These are phyloP conservation scores for Iguana delicatissima DNA, from an alignment of 2,797 vertebrate species.

Conservation along the genomic window DNA sequence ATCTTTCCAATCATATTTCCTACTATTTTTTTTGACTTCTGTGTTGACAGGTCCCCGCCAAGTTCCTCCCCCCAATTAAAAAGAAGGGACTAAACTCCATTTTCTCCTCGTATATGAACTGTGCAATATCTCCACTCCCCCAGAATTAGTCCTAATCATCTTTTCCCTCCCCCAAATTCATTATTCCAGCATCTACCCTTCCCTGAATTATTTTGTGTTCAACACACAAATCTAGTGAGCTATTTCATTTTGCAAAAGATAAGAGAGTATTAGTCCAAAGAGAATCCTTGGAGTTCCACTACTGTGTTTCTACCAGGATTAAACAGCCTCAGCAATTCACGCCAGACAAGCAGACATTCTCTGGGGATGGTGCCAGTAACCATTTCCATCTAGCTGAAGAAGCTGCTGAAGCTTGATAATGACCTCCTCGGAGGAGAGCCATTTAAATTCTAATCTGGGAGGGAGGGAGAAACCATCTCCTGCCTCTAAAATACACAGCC, in stretches of 20 bases:
- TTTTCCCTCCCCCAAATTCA: slow-evolving; percentile 9
- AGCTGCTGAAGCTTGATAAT: slow-evolving; percentile 24
- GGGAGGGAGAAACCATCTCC: not conserved
- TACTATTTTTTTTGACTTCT: not conserved
- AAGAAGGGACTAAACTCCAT: not conserved
- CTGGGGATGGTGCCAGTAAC: slow-evolving; percentile 14
- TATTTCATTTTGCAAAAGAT: slow-evolving; percentile 15
- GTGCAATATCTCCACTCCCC: not conserved
- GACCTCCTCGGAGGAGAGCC: not conserved
- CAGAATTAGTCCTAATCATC: not conserved
- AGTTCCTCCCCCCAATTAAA: no score
- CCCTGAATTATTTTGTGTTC: not conserved
- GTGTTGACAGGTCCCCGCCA: not conserved
- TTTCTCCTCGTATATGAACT: not conserved
- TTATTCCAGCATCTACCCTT: not conserved
- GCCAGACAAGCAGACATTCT: slow-evolving; percentile 1
- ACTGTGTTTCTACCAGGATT: slow-evolving; percentile 3
- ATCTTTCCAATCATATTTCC: slow-evolving; percentile 9
- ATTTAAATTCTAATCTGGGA: slow-evolving; percentile 22
- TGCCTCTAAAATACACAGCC: not conserved
- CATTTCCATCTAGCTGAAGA: slow-evolving; percentile 22
- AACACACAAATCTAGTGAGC: not conserved
- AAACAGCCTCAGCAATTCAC: slow-evolving; percentile 17
- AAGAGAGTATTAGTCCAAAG: not conserved
- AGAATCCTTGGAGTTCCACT: not conserved